Evolutionary conservation across 2,113 vertebrate species (phyloP).

Genomic region (Argyrosomus japonicus): DNA sequence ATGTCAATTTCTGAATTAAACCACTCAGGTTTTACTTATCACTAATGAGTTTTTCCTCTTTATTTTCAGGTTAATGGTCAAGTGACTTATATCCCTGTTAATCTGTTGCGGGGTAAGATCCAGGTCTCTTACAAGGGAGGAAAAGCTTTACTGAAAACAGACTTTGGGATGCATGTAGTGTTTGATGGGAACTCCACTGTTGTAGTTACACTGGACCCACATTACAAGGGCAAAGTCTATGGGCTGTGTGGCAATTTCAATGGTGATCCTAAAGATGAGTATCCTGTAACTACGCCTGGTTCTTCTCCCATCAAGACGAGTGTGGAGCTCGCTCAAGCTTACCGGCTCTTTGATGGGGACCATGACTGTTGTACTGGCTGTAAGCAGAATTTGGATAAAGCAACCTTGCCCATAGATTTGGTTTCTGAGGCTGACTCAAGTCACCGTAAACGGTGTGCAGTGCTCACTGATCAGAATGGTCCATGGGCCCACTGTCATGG

Average conservation of each 20-base stretch:
- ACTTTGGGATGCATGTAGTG: constrained; percentile 74
- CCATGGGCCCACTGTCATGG: background rate
- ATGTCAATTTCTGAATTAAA: background rate
- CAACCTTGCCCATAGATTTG: background rate
- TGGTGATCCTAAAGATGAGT: constrained; percentile 68
- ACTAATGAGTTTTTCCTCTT: background rate
- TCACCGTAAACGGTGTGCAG: background rate
- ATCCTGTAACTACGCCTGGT: background rate
- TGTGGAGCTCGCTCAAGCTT: constrained; percentile 47
- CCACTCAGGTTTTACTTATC: background rate
- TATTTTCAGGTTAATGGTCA: constrained; percentile 75
- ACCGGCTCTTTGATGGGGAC: constrained; percentile 24
- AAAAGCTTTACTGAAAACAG: constrained; percentile 67
- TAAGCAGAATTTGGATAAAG: background rate
- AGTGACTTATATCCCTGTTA: constrained; percentile 66
- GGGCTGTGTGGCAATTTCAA: constrained; percentile 84
- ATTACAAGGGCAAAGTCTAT: constrained; percentile 57
- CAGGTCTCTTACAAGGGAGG: constrained; percentile 55
- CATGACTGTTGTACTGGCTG: constrained; percentile 26
- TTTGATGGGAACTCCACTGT: constrained; percentile 75
- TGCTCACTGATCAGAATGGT: constrained; percentile 14
- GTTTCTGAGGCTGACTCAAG: background rate
- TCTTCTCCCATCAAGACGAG: background rate
- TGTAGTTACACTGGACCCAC: constrained; percentile 64
- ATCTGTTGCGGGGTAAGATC: constrained; percentile 64